A percentile compares a stretch with the other conserved stretches of the same genome.
These are phyloP conservation scores for Bombus confusus DNA, from an alignment of 1,140 invertebrate species.

Conservation along the genomic window DNA sequence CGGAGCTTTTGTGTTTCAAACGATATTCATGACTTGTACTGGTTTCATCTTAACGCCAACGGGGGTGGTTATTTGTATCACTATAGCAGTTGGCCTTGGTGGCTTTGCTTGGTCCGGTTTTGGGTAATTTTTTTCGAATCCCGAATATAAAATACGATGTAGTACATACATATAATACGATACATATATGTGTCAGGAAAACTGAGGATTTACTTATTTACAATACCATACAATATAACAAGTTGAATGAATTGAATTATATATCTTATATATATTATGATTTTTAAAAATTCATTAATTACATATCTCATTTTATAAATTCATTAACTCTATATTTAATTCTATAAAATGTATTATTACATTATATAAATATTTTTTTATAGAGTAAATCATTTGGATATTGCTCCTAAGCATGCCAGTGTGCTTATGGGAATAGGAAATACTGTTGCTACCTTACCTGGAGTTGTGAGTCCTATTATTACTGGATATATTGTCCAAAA, in stretches of 20 bases:
- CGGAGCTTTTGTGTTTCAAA: slow-evolving; percentile 90
- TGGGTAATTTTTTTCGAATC: slow-evolving; percentile 83
- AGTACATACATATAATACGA: neutral
- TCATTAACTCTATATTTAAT: neutral
- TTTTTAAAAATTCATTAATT: neutral
- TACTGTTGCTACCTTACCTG: slow-evolving; percentile 93
- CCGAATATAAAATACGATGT: neutral
- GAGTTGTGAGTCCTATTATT: slow-evolving; percentile 91
- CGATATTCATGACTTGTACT: slow-evolving; percentile 91
- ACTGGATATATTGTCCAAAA: slow-evolving; percentile 90
- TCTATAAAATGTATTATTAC: neutral
- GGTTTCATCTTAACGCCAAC: slow-evolving; percentile 86
- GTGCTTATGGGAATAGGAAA: slow-evolving; percentile 94
- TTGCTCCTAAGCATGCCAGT: slow-evolving; percentile 92
- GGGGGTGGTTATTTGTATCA: slow-evolving; percentile 89
- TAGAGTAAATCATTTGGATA: slow-evolving; percentile 93
- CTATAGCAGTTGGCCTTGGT: slow-evolving; percentile 92
- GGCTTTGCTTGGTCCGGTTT: slow-evolving; percentile 95
- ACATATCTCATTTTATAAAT: neutral
- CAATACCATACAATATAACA: neutral
- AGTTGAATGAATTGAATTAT: no score
- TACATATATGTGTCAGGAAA: neutral
- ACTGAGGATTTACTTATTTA: neutral
- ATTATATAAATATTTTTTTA: slow-evolving; percentile 66
- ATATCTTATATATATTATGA: neutral